Evolutionary conservation across 53 echinoderm and acorn worm genomes (phyloP), one percentile per base, ranked within the genome.

Genomic region (Zoroaster sp.): DNA sequence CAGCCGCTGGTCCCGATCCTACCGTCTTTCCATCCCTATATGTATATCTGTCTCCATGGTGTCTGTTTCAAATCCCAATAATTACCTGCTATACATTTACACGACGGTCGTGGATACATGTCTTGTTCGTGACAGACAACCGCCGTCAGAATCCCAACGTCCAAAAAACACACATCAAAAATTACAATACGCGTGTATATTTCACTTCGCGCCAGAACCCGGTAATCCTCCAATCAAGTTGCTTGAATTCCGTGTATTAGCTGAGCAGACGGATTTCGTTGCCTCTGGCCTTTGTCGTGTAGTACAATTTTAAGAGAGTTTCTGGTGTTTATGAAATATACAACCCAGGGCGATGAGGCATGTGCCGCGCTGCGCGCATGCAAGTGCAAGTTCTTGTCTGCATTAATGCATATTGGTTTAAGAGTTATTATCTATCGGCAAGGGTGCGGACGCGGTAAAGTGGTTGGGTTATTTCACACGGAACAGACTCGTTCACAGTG

Each of bases 31-130:
- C 33, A 3, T 33, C 32, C 39, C 68, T 66, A 28, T 44, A 14
- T 18, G 3, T 67, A 30, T 34, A 17, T 5, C 41, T 43, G 12
- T 35, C 69, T 30, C 18, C 41, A 40, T 65, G 82, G 82, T 43
- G 42, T 82, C 44, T 30, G 42, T 82, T 66, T 82, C 82, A 82
- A 36, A 65, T 66, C 41, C 66, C 1, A 12, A 17, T 82, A 82
- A 82, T 82, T 82, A 82, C 82, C 68, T 17, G 82, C 82, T 82
- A 66, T 82, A 67, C 25, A 32, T 82, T 82, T 82, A 82, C 82
- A 82, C 43, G 82, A 67, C 66, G 37, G 45, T 67, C 82, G 44
- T 7, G 31, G 15, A 28, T 10, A 59, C 4, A 3, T 2, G 0
- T 28, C 25, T 59, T 10, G 11, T 9, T 59, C 55, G 55, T 75